Percentiles rank a stretch among this genome's conserved stretches.
Conservation (phyloP, 2,888 invertebrate species). For the Nezara viridula region DNA sequence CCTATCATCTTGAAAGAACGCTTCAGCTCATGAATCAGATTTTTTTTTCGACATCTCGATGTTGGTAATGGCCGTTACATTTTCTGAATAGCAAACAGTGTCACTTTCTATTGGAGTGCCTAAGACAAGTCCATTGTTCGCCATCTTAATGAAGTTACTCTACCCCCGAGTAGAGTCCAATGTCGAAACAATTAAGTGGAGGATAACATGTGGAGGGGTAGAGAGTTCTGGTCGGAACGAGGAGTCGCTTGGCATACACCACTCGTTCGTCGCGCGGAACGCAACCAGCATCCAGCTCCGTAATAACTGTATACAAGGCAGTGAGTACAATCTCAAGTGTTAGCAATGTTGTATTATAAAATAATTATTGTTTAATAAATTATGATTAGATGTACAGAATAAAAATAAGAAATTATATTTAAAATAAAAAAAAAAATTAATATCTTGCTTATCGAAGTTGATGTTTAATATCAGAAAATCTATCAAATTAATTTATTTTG, state of each 20-base stretch:
- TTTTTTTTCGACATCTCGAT: background rate
- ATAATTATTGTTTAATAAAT: background rate
- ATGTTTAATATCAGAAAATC: too few species aligned
- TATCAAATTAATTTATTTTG: too few species aligned
- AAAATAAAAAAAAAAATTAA: too few species aligned
- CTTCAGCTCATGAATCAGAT: background rate
- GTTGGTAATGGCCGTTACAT: background rate
- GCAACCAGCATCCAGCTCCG: background rate
- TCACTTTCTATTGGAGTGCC: background rate
- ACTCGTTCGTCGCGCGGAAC: background rate
- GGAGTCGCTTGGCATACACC: background rate
- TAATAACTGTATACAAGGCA: background rate
- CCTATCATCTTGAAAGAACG: background rate
- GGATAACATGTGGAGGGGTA: background rate
- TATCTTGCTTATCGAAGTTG: too few species aligned
- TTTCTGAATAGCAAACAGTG: slow-evolving; percentile 22
- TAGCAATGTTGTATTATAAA: background rate
- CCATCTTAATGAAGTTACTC: slow-evolving; percentile 21
- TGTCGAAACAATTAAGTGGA: background rate
- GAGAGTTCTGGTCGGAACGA: background rate
- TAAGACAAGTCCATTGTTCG: background rate
- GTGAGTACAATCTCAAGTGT: background rate
- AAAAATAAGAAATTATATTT: background rate
- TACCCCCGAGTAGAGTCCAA: background rate
- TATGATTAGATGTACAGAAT: background rate